A percentile compares a stretch with the other conserved stretches of the same genome.
Conservation (phyloP, 2,888 invertebrate species). For the Coenonympha arcania region DNA sequence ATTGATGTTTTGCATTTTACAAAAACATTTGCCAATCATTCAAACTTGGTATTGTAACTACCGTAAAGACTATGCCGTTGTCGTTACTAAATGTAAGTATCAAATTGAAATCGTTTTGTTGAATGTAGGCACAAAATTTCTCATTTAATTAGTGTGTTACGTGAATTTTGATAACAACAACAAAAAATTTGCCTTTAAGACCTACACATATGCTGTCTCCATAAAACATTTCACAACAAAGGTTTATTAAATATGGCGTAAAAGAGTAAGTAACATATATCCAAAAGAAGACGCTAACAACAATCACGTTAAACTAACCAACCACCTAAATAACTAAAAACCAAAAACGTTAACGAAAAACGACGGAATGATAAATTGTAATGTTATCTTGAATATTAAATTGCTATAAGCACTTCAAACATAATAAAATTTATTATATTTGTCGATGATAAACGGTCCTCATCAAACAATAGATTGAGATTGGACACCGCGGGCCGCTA, state of each 20-base stretch:
- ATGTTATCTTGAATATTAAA: background rate
- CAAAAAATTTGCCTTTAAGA: no score
- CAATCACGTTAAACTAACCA: no score
- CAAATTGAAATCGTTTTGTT: no score
- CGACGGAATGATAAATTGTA: background rate
- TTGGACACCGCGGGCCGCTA: conserved; percentile 6
- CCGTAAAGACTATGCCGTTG: background rate
- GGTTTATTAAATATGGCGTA: no score
- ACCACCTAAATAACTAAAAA: no score
- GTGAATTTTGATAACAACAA: no score
- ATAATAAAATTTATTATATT: conserved; percentile 11
- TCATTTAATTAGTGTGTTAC: no score
- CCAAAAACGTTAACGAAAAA: background rate
- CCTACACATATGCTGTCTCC: no score
- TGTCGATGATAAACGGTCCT: conserved; percentile 11
- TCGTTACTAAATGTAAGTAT: background rate
- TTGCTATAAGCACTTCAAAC: background rate
- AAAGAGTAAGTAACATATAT: no score
- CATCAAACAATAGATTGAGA: conserved; percentile 8
- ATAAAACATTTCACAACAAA: no score
- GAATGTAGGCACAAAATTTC: no score
- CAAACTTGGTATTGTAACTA: background rate
- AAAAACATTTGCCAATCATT: background rate
- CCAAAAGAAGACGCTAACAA: no score
- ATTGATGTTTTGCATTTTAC: conserved; percentile 2